phyloP scores from a whole-genome alignment of 1,140 invertebrate genomes.

The Euura lappo region DNA sequence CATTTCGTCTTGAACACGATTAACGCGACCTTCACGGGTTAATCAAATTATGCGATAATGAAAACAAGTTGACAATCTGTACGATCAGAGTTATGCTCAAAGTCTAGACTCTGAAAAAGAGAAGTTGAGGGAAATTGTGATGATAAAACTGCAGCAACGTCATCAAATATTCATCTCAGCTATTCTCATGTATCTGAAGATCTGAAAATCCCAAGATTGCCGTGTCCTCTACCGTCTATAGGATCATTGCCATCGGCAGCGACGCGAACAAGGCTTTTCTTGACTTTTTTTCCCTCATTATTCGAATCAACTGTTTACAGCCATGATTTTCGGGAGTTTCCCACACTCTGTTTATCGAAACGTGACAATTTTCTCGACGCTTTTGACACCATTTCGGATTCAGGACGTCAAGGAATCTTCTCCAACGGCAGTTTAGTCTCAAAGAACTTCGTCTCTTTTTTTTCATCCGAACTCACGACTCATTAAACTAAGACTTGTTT shows the following conservation, averaged over 20 bases:
- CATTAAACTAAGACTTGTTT: background rate
- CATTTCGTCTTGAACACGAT: background rate
- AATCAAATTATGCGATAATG: background rate
- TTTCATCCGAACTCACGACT: background rate
- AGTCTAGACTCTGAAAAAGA: too few species aligned
- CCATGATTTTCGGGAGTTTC: background rate
- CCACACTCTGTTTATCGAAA: background rate
- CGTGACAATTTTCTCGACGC: background rate
- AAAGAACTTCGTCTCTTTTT: too few species aligned
- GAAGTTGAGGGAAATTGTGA: too few species aligned
- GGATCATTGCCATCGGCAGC: slow-evolving; percentile 1
- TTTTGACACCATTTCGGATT: background rate
- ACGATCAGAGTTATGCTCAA: too few species aligned
- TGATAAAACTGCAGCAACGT: too few species aligned
- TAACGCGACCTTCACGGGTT: background rate
- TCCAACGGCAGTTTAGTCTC: too few species aligned
- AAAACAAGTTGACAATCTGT: too few species aligned
- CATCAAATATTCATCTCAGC: too few species aligned
- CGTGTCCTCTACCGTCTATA: background rate
- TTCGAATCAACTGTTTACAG: background rate
- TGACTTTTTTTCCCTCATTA: background rate
- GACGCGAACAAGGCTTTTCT: slow-evolving; percentile 1
- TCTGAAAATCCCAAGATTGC: background rate
- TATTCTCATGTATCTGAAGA: too few species aligned
- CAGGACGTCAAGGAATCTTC: background rate